phyloP scores from a whole-genome alignment of 1,140 invertebrate genomes.

The Neodiprion lecontei region DNA sequence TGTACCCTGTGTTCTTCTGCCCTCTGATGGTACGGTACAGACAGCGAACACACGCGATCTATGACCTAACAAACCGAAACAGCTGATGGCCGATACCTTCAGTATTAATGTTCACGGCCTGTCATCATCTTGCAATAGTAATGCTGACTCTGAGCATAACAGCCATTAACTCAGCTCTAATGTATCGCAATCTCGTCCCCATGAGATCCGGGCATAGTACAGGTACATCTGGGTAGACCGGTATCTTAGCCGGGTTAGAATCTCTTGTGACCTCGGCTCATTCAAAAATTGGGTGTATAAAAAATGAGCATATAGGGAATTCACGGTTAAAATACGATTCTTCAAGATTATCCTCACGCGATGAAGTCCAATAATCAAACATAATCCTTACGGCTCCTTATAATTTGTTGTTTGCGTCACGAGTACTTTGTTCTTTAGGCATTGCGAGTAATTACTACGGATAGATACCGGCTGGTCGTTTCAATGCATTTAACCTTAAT shows the following conservation, averaged over 20 bases:
- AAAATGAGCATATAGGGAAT: too few relatives aligned
- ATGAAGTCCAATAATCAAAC: too few relatives aligned
- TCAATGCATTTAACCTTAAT: conserved; percentile 58
- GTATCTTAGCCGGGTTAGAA: too few relatives aligned
- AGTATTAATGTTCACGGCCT: neutral
- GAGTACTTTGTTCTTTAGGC: neutral
- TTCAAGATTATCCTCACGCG: too few relatives aligned
- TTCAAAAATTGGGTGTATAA: too few relatives aligned
- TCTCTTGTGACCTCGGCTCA: too few relatives aligned
- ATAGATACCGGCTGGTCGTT: conserved; percentile 36
- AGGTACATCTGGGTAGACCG: neutral
- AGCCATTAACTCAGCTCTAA: conserved; percentile 1
- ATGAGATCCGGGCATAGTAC: neutral
- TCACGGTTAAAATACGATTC: too few relatives aligned
- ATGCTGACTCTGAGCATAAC: neutral
- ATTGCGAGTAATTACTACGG: neutral
- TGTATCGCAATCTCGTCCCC: neutral
- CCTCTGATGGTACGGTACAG: neutral
- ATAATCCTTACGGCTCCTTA: too few relatives aligned
- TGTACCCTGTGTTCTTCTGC: neutral
- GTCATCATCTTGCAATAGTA: conserved; percentile 5
- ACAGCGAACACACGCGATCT: conserved; percentile 2
- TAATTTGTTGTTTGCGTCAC: too few relatives aligned
- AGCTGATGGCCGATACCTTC: conserved; percentile 4
- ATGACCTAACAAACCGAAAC: conserved; percentile 7